Evolutionary conservation across 1,140 invertebrate genomes (phyloP).

Genomic region (Dreissena rostriformis): DNA sequence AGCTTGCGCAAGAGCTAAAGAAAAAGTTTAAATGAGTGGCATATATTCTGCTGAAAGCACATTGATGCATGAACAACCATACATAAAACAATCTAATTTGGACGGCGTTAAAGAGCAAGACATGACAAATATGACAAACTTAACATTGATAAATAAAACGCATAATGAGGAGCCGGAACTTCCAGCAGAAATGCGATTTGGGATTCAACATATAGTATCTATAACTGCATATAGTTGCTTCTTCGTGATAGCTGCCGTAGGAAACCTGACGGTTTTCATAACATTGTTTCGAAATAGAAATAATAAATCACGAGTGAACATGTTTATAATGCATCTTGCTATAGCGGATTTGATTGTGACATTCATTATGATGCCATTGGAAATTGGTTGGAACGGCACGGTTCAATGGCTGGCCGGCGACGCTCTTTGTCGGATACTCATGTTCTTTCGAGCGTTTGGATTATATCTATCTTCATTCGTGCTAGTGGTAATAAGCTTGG

Average conservation of each 20-base stretch:
- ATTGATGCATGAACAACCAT: no score
- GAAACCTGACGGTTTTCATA: conserved; percentile 90
- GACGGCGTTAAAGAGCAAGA: no score
- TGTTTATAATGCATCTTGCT: conserved; percentile 89
- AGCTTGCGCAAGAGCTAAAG: no score
- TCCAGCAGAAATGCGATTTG: conserved; percentile 87
- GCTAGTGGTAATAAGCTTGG: conserved; percentile 89
- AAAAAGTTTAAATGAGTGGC: no score
- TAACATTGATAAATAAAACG: neutral
- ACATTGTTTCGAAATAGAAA: conserved; percentile 87
- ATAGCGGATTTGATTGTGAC: conserved; percentile 90
- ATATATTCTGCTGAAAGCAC: no score
- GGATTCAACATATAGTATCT: conserved; percentile 88
- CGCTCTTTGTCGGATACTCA: conserved; percentile 87
- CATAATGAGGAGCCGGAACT: conserved; percentile 11
- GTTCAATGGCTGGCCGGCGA: conserved; percentile 90
- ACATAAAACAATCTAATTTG: no score
- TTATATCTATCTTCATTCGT: conserved; percentile 91
- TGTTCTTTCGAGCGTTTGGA: conserved; percentile 89
- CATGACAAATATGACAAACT: no score
- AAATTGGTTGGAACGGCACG: conserved; percentile 89
- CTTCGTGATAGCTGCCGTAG: conserved; percentile 92
- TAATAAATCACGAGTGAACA: conserved; percentile 88
- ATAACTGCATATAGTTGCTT: conserved; percentile 89
- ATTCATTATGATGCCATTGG: conserved; percentile 90